Conservation (phyloP, 2,113 vertebrate species). For the Peucedramus taeniatus region DNA sequence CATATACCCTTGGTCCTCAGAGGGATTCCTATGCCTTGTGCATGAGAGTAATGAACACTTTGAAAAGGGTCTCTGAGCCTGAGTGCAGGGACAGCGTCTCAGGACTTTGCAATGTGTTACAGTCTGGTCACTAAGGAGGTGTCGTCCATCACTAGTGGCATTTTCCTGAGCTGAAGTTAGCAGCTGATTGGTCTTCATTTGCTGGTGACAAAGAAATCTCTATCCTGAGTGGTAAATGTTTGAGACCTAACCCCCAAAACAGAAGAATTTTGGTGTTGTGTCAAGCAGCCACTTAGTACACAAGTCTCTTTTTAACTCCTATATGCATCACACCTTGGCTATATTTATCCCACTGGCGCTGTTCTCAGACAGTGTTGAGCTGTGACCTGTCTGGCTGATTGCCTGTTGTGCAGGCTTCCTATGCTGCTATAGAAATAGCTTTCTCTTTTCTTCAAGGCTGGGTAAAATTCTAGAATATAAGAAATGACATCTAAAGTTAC, state of each 20-base stretch:
- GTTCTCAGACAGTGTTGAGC: neutral
- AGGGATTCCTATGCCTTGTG: neutral
- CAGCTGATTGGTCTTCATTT: conserved; percentile 18
- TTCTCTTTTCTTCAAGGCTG: neutral
- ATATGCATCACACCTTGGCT: neutral
- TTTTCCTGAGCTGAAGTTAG: neutral
- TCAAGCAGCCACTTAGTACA: conserved; percentile 52
- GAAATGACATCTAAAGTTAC: neutral
- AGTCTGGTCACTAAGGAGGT: neutral
- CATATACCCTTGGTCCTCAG: neutral
- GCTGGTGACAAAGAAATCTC: conserved; percentile 46
- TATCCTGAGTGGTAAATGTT: conserved; percentile 37
- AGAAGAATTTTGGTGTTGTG: conserved; percentile 30
- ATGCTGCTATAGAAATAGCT: neutral
- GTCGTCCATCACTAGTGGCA: neutral
- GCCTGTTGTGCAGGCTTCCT: neutral
- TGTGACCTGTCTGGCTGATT: neutral
- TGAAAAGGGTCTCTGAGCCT: neutral
- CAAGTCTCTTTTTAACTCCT: conserved; percentile 61
- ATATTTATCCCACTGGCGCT: neutral
- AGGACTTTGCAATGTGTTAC: neutral
- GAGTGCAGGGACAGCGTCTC: neutral
- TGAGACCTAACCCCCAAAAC: conserved; percentile 3
- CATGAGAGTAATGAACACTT: neutral
- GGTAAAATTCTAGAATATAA: neutral